These are phyloP conservation scores for Monopterus albus DNA, from an alignment of 2,113 vertebrate genomes.

Conservation along the genomic window DNA sequence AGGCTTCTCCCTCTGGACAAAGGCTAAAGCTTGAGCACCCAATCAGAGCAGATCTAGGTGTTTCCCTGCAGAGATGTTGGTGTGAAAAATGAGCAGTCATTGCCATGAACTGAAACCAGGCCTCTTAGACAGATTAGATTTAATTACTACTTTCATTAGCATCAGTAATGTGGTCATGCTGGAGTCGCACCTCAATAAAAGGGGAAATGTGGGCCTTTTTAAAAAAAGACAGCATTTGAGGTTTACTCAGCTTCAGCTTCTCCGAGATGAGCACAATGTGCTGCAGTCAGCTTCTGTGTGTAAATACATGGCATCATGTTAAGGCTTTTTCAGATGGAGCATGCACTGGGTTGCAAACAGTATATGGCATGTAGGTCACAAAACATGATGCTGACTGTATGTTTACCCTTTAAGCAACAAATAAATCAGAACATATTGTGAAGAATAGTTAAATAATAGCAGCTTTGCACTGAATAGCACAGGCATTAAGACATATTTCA, in stretches of 20 bases:
- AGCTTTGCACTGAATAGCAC: neutral
- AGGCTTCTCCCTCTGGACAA: conserved; percentile 13
- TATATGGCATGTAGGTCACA: neutral
- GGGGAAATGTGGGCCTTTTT: conserved; percentile 8
- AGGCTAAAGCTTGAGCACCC: neutral
- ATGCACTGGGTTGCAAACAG: neutral
- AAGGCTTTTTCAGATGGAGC: neutral
- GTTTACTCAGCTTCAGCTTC: neutral
- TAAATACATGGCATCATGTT: conserved; percentile 1
- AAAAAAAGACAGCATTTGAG: conserved; percentile 24
- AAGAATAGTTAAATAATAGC: neutral
- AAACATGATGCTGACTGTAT: neutral
- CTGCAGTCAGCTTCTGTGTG: neutral
- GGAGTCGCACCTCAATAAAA: conserved; percentile 24
- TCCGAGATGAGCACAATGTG: conserved; percentile 9
- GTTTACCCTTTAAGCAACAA: neutral
- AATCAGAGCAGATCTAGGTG: conserved; percentile 10
- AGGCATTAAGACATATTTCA: conserved; percentile 15
- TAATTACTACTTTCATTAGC: conserved; percentile 71
- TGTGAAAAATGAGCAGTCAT: conserved; percentile 60
- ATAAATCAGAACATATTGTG: neutral
- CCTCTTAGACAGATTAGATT: conserved; percentile 63
- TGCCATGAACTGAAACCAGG: conserved; percentile 43
- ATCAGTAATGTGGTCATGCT: conserved; percentile 41
- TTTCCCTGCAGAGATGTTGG: conserved; percentile 10